Conservation (phyloP, 2,113 vertebrate genomes). For the Hippocampus zosterae region DNA sequence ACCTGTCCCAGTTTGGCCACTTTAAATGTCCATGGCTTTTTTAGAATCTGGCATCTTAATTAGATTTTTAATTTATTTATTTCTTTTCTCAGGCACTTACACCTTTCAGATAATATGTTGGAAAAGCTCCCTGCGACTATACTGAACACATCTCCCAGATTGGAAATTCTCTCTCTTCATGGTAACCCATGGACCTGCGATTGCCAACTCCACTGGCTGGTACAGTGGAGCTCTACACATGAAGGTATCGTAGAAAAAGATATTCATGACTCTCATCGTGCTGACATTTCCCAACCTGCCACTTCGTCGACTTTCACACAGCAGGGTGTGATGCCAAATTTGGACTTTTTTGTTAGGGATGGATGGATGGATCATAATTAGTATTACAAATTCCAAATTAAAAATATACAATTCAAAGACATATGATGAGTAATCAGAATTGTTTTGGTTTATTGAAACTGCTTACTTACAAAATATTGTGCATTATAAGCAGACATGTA, state of each 20-base stretch:
- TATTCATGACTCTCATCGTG: background rate
- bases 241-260: constrained; percentile 46
- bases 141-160: constrained; percentile 54
- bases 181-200: constrained; percentile 78
- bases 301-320: background rate
- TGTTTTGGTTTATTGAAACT: constrained; percentile 96
- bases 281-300: background rate
- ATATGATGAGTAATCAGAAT: constrained; percentile 71
- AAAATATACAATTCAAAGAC: background rate
- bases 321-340: too few relatives aligned
- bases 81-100: constrained; percentile 62
- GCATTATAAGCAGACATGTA: constrained; percentile 99
- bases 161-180: constrained; percentile 71
- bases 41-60: background rate
- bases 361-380: too few relatives aligned
- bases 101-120: constrained; percentile 73
- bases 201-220: constrained; percentile 71
- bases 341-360: too few relatives aligned
- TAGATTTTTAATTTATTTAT: background rate
- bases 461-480: constrained; percentile 99
- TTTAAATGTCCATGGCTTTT: background rate
- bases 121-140: constrained; percentile 58
- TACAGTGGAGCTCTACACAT: constrained; percentile 69
- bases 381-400: background rate
- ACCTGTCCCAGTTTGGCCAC: background rate